phyloP scores from a whole-genome alignment of 2,888 invertebrate species.

The Drosophila multiciliata region DNA sequence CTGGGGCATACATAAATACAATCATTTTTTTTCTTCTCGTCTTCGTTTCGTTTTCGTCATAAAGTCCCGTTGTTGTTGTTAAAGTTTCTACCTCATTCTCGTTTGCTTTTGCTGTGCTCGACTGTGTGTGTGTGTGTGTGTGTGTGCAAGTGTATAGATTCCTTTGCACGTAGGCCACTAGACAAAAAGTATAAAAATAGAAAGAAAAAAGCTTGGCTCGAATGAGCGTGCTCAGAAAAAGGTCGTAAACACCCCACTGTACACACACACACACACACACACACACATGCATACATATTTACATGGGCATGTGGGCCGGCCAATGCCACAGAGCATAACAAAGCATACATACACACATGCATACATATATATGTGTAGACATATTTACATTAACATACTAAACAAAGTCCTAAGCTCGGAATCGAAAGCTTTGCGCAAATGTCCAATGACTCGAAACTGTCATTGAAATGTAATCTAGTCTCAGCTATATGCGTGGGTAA shows the following conservation, averaged over 20 bases:
- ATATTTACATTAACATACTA: slow-evolving; percentile 14
- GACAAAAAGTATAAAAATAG: slow-evolving; percentile 13
- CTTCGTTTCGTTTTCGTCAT: slow-evolving; percentile 78
- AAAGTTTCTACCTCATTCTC: slow-evolving; percentile 54
- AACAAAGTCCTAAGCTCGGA: slow-evolving; percentile 54
- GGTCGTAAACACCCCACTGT: slow-evolving; percentile 61
- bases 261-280: neutral
- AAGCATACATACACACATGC: slow-evolving; percentile 19
- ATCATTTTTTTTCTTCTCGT: slow-evolving; percentile 49
- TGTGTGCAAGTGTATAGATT: slow-evolving; percentile 74
- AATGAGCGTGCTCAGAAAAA: slow-evolving; percentile 47
- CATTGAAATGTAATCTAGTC: slow-evolving; percentile 64
- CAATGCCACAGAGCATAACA: slow-evolving; percentile 60
- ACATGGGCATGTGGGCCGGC: slow-evolving; percentile 57
- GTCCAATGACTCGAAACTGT: slow-evolving; percentile 47
- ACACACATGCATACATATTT: neutral
- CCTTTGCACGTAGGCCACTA: slow-evolving; percentile 74
- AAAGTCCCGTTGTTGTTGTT: slow-evolving; percentile 76
- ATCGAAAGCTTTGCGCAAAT: slow-evolving; percentile 37
- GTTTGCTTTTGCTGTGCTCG: slow-evolving; percentile 42
- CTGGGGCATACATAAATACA: slow-evolving; percentile 22
- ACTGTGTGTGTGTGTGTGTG: neutral
- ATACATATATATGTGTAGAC: neutral
- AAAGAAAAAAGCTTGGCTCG: slow-evolving; percentile 63
- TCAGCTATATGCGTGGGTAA: slow-evolving; percentile 44